Conservation (phyloP, 2,888 invertebrate genomes). For the Spisula subtruncata region DNA sequence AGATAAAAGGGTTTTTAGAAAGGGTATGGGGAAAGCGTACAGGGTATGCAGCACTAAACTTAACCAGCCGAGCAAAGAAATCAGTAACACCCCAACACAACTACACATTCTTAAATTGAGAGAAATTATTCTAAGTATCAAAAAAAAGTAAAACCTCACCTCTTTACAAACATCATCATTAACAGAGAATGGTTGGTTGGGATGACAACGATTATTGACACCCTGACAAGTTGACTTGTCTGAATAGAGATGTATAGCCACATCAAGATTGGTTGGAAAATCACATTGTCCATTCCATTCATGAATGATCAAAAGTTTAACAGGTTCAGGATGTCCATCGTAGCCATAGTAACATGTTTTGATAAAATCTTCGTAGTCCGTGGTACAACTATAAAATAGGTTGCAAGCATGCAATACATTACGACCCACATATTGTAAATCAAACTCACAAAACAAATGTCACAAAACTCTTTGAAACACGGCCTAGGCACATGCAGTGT, state of each 20-base stretch:
- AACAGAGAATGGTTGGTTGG: conserved; percentile 28
- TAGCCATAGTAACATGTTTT: conserved; percentile 27
- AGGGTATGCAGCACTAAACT: too few relatives aligned
- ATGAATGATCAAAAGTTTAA: conserved; percentile 21
- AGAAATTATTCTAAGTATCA: too few relatives aligned
- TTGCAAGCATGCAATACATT: background rate
- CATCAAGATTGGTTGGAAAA: background rate
- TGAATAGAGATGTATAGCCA: background rate
- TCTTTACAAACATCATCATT: conserved; percentile 20
- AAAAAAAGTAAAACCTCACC: background rate
- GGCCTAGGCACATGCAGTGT: too few relatives aligned
- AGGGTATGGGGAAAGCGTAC: too few relatives aligned
- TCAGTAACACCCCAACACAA: too few relatives aligned
- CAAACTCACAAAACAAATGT: too few relatives aligned
- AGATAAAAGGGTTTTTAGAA: too few relatives aligned
- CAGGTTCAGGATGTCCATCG: conserved; percentile 29
- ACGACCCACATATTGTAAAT: background rate
- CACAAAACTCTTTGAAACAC: too few relatives aligned
- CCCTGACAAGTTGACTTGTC: background rate
- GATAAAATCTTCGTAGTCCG: conserved; percentile 7
- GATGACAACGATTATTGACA: conserved; percentile 3
- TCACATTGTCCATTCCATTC: conserved; percentile 15
- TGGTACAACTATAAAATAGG: conserved; percentile 9
- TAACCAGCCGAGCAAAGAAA: too few relatives aligned
- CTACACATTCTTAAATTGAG: too few relatives aligned